Base-by-base conservation (phyloP, 1,140 invertebrate species). In the Magallana gigas region DNA sequence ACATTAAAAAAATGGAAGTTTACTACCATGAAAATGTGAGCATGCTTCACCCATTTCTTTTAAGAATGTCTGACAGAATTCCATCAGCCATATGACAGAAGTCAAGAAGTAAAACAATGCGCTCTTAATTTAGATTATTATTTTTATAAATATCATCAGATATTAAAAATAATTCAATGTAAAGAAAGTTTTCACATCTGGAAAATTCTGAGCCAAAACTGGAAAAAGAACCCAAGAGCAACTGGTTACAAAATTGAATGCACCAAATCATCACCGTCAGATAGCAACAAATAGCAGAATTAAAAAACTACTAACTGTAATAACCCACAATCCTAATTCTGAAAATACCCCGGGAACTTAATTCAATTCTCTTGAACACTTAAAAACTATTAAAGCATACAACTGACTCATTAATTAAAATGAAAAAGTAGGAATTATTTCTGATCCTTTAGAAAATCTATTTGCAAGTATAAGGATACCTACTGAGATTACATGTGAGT, bases 11-110 rank as follows among this genome's bases (percentile, higher is more conserved):
- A 83, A 57, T 85, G 80, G 4, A 48, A 48, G 23, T 11, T 48
- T 5, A 12, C 23, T 64, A 18, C 16, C 7, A n/a, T 76, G 23
- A 2, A 76, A 76, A 36, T 76, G 18, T 23, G 8, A 9, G 29
- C 68, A 48, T 76, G 68, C 68, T 36, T 76, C 68, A 76, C 68
- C 68, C 68, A 76, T 29, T 76, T 48, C 36, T 48, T 64, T 76
- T 29, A 29, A 76, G 1, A 23, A 23, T 18, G 18, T 68, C n/a
- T 68, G 64, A 68, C 64, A 62, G 60, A 0, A 29, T 76, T 76
- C 68, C 8, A 48, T 29, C 68, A 9, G 23, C 23, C 18, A 29
- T 76, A 12, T 76, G 68, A 76, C 23, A 36, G 68, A 29, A 76
- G 68, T 76, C 68, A 76, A 11, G 8, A 76, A 23, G 68, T 76